Percentiles rank a stretch among this genome's conserved stretches.
Evolutionary conservation across 2,888 invertebrate species (phyloP).

Genomic region (Diplazon laetatorius): DNA sequence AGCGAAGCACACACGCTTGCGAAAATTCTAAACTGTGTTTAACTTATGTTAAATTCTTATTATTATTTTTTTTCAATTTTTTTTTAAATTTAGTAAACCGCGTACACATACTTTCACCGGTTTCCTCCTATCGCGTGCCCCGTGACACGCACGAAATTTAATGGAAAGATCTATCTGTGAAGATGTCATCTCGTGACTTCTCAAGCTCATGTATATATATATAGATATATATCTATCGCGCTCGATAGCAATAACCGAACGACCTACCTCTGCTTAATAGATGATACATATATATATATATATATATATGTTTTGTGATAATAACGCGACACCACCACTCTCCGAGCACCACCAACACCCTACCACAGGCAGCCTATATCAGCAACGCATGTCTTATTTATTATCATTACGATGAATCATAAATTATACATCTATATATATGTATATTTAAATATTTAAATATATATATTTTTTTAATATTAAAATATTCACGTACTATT

Average conservation of each 20-base stretch:
- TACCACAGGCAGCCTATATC: slow-evolving; percentile 79
- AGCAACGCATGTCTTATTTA: slow-evolving; percentile 80
- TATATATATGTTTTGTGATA: slow-evolving; percentile 54
- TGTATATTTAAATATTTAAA: background rate
- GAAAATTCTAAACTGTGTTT: too few species aligned
- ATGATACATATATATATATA: too few species aligned
- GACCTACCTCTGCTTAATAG: slow-evolving; percentile 59
- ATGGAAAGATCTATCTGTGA: background rate
- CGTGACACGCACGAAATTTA: slow-evolving; percentile 40
- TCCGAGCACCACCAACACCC: slow-evolving; percentile 82
- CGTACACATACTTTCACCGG: slow-evolving; percentile 73
- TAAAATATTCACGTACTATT: background rate
- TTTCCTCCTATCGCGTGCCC: slow-evolving; percentile 60
- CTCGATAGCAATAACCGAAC: slow-evolving; percentile 37
- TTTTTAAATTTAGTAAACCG: too few species aligned
- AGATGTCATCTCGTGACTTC: slow-evolving; percentile 12
- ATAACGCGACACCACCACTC: slow-evolving; percentile 74
- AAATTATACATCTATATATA: slow-evolving; percentile 32
- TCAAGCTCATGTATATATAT: background rate
- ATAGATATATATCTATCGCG: slow-evolving; percentile 1
- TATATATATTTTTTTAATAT: background rate
- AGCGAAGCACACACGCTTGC: background rate
- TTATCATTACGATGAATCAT: slow-evolving; percentile 58
- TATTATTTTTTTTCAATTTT: slow-evolving; percentile 46
- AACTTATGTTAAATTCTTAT: too few species aligned